These are phyloP conservation scores for Malaclemys terrapin DNA, from an alignment of 2,113 vertebrate species.

Conservation along the genomic window DNA sequence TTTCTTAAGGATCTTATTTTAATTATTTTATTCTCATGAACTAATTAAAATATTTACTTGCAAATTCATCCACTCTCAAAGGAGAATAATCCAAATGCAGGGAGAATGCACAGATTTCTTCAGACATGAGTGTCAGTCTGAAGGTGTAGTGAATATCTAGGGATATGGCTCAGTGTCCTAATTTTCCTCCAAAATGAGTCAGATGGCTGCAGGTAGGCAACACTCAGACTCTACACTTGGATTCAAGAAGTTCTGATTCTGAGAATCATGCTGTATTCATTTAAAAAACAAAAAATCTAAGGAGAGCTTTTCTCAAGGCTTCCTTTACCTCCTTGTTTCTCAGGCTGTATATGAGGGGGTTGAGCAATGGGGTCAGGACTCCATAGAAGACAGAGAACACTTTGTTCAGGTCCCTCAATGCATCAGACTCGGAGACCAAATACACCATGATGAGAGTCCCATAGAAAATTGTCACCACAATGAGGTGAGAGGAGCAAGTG, in stretches of 20 bases:
- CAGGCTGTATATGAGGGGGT: background rate
- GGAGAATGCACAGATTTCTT: background rate
- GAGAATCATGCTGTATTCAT: background rate
- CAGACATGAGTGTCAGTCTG: background rate
- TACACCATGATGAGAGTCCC: background rate
- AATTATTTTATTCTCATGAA: background rate
- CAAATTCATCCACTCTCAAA: background rate
- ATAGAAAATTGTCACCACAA: background rate
- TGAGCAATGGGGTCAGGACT: background rate
- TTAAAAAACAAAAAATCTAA: background rate
- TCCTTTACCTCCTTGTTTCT: background rate
- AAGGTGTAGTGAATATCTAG: background rate
- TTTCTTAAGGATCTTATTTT: background rate
- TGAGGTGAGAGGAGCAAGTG: background rate
- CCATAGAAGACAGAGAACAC: background rate
- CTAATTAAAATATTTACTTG: background rate
- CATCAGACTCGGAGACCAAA: background rate
- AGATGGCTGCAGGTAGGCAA: background rate
- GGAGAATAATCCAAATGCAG: background rate
- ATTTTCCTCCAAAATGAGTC: background rate
- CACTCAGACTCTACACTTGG: too few relatives aligned
- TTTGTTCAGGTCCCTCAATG: background rate
- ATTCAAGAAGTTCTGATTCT: too few relatives aligned
- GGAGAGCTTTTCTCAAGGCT: background rate
- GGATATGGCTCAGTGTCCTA: background rate